Conservation (phyloP, 2,888 invertebrate genomes). For the Argyresthia albistria region DNA sequence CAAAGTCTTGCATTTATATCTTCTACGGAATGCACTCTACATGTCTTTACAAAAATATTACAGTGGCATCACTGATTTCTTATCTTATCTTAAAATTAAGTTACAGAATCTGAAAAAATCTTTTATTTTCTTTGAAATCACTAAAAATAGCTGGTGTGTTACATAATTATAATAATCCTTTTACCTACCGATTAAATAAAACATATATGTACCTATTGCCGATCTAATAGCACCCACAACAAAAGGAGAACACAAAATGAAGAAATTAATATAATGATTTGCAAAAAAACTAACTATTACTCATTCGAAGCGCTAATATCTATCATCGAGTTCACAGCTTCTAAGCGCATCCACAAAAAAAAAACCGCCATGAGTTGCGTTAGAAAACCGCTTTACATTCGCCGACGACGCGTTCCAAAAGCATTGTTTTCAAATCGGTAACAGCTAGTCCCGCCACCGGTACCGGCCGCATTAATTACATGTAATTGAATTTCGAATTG, state of each 20-base stretch:
- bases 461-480: conserved; percentile 72
- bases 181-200: no score
- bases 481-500: conserved; percentile 78
- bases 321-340: conserved; percentile 32
- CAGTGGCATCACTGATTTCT: no score
- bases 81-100: no score
- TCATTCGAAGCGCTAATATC: conserved; percentile 13
- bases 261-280: conserved; percentile 2
- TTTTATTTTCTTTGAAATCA: no score
- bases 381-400: conserved; percentile 32
- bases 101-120: no score
- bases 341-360: conserved; percentile 9
- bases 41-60: no score
- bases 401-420: conserved; percentile 32
- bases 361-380: conserved; percentile 42
- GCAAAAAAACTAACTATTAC: background rate
- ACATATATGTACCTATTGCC: no score
- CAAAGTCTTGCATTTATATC: no score
- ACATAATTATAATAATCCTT: no score
- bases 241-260: background rate
- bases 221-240: no score
- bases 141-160: no score
- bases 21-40: no score
- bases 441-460: conserved; percentile 57
- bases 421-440: conserved; percentile 63